These are phyloP conservation scores for Nyctereutes procyonoides DNA, from an alignment of 2,113 vertebrate species.

Conservation along the genomic window DNA sequence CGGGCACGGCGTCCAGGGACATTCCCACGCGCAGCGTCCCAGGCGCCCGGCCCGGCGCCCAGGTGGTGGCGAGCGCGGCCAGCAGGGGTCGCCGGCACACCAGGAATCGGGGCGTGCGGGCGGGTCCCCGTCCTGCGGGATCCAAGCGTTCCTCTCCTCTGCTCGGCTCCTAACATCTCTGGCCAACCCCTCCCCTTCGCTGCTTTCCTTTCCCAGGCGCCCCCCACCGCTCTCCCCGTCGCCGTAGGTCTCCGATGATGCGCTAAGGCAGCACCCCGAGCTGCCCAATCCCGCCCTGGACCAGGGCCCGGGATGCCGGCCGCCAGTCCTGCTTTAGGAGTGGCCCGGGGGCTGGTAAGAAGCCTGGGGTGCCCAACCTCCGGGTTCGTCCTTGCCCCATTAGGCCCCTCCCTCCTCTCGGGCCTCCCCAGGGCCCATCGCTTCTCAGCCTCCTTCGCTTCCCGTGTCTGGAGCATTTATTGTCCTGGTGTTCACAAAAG, in stretches of 20 bases:
- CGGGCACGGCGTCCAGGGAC: not conserved
- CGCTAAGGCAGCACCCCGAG: not conserved
- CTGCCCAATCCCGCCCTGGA: not conserved
- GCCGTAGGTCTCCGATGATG: not conserved
- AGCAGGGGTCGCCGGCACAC: conserved; percentile 87
- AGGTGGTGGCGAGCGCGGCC: conserved; percentile 45
- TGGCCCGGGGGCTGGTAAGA: not conserved
- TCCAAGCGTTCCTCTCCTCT: not conserved
- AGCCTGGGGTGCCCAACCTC: not conserved
- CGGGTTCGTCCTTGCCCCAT: not conserved
- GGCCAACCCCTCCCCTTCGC: not conserved
- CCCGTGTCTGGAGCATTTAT: not conserved
- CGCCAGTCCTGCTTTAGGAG: not conserved
- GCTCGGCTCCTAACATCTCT: not conserved
- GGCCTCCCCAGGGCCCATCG: not conserved
- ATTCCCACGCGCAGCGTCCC: not conserved
- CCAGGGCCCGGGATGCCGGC: not conserved
- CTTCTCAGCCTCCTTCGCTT: not conserved
- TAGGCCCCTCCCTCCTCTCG: not conserved
- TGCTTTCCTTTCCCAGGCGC: not conserved
- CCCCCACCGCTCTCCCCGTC: not conserved
- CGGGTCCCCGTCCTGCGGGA: not conserved
- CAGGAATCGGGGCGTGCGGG: conserved; percentile 81
- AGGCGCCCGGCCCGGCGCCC: not conserved
- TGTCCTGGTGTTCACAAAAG: not conserved